phyloP scores from a whole-genome alignment of 2,797 vertebrate genomes.

The Phrynocephalus forsythii region DNA sequence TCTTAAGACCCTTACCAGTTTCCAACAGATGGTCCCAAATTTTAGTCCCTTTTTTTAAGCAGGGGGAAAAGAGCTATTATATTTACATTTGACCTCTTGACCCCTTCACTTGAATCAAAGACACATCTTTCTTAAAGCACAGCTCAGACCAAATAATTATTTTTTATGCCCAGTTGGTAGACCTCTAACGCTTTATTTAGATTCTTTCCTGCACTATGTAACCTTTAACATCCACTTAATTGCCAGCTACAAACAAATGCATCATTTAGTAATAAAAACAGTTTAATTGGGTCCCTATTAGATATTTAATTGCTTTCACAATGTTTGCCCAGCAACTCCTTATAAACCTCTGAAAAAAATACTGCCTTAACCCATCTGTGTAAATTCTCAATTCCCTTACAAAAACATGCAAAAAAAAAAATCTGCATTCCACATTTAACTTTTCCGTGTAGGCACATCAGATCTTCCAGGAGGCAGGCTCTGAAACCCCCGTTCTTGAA shows the following conservation, averaged over 20 bases:
- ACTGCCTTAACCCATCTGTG: constrained; percentile 54
- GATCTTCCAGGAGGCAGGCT: constrained; percentile 45
- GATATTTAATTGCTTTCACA: constrained; percentile 56
- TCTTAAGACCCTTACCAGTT: too few relatives aligned
- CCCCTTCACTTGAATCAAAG: background rate
- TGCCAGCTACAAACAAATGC: constrained; percentile 56
- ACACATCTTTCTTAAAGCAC: background rate
- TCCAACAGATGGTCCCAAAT: background rate
- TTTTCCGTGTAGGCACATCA: constrained; percentile 39
- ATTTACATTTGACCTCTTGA: background rate
- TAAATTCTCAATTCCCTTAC: constrained; percentile 56
- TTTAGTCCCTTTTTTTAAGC: background rate
- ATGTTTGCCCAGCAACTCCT: constrained; percentile 44
- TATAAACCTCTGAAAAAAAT: constrained; percentile 54
- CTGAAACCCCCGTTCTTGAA: background rate
- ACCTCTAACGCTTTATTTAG: constrained; percentile 36
- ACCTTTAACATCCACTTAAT: constrained; percentile 52
- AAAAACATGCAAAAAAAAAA: constrained; percentile 61
- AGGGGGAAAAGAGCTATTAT: background rate
- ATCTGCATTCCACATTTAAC: constrained; percentile 43
- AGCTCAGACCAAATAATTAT: constrained; percentile 14
- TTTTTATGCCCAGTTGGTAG: constrained; percentile 34
- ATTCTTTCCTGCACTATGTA: constrained; percentile 45
- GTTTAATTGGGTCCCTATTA: constrained; percentile 51
- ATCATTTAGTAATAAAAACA: constrained; percentile 53